Conservation (phyloP, 2,113 vertebrate species). For the human region GRCh38 chr9:91484501-91485000, state of each 20-base stretch:
- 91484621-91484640: background rate
- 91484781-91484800: too few relatives aligned
- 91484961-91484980: background rate
- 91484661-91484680: background rate
- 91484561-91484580: too few relatives aligned
- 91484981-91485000: background rate
- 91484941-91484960: background rate
- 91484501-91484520: background rate
- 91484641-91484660: too few relatives aligned
- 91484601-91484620: rapidly evolving
- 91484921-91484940: background rate
- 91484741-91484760: background rate
- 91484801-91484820: too few relatives aligned
- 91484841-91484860: background rate
- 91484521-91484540: background rate
- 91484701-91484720: background rate
- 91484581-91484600: too few relatives aligned
- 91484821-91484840: background rate
- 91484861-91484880: background rate
- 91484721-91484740: background rate
- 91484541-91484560: too few relatives aligned
- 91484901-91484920: background rate
- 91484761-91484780: background rate
- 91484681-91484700: background rate
- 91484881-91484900: background rate